Conservation (phyloP, 2,113 vertebrate species). For the Morone chrysops region DNA sequence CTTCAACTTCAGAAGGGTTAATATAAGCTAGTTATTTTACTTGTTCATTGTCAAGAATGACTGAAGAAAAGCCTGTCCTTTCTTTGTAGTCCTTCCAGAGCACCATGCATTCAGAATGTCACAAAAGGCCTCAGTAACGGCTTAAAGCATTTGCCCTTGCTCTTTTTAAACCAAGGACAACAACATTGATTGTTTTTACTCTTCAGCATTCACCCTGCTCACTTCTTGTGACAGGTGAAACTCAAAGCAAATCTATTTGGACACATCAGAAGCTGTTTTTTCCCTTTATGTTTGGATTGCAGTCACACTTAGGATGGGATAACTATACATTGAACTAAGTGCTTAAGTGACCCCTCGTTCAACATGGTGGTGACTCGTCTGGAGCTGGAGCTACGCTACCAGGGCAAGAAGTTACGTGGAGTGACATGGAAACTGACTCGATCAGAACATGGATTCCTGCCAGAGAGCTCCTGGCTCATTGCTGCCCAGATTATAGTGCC, state of each 20-base stretch:
- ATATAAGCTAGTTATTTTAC: neutral
- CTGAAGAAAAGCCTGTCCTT: neutral
- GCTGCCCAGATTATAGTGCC: slow-evolving; percentile 88
- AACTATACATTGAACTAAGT: slow-evolving; percentile 10
- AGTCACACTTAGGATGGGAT: slow-evolving; percentile 38
- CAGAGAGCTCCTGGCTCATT: slow-evolving; percentile 88
- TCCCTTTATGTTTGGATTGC: neutral
- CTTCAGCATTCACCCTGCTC: slow-evolving; percentile 1
- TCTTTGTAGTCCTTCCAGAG: neutral
- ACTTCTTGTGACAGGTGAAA: neutral
- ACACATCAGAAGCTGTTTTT: neutral
- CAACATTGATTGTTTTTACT: slow-evolving; percentile 18
- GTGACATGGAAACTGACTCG: slow-evolving; percentile 91
- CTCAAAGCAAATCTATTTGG: slow-evolving; percentile 7
- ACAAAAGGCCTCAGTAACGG: neutral
- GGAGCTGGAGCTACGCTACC: slow-evolving; percentile 90
- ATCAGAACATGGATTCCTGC: slow-evolving; percentile 87
- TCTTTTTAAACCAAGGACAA: slow-evolving; percentile 37
- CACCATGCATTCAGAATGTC: neutral
- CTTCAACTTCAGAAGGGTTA: neutral
- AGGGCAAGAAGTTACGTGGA: slow-evolving; percentile 89
- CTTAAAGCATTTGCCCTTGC: slow-evolving; percentile 17
- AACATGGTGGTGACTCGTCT: slow-evolving; percentile 92
- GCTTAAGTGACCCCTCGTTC: neutral
- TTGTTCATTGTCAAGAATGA: neutral